Evolutionary conservation across 2,113 vertebrate genomes (phyloP), one percentile per base, ranked within the genome.

Genomic region (Notothenia rossii): DNA sequence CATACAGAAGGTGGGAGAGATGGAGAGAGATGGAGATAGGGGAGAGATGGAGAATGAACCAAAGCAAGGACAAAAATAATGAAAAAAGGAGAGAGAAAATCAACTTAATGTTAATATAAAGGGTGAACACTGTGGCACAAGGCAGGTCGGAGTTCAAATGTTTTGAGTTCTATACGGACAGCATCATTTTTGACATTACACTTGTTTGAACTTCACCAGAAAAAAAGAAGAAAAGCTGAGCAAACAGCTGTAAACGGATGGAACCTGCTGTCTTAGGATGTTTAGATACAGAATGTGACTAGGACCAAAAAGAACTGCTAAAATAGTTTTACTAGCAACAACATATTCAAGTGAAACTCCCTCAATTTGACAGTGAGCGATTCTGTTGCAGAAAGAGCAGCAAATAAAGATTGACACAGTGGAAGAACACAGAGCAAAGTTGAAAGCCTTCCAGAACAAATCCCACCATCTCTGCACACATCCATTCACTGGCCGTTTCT

Each of bases 371-470:
- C 0, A 65, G 81, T 75, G 71, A 75, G 70, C 43, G 59, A 64
- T 70, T 51, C 83, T 76, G 86, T 68, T 2, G 66, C 58, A 75
- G 72, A 49, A 72, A 56, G 59, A 88, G 62, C 65, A 68, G 75
- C 58, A 85, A 83, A 85, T 69, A 9, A 86, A 81, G 50, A 50
- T 60, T 64, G 0, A 71, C 13, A 75, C 6, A 22, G 77, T 71
- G 68, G 49, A 62, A 81, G 56, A 72, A 75, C 59, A 75, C 20
- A 25, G 0, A 72, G 62, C 65, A 25, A 71, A 67, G 10, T 75
- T 68, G 72, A 65, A 79, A 82, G 75, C 50, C 67, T 60, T 56
- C 10, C 72, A 80, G 64, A 83, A 77, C 55, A 55, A 72, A 75
- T 48, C 33, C 59, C 73, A 56, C 20, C 45, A 58, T 3, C 8